Percentiles rank a stretch among this genome's conserved stretches.
phyloP scores from a whole-genome alignment of 2,113 vertebrate genomes.

The Ophiodon elongatus region DNA sequence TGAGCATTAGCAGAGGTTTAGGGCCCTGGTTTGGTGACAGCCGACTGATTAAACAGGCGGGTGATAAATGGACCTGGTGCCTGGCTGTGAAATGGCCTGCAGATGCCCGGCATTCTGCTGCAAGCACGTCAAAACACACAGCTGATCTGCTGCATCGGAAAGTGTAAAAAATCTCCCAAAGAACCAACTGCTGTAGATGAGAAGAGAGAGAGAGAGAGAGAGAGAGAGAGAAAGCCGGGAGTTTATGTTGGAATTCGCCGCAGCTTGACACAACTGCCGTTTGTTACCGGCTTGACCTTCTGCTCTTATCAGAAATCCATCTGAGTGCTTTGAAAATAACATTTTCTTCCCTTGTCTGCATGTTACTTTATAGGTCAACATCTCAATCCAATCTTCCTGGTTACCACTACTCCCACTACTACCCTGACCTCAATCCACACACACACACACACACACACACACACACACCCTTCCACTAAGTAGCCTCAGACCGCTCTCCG shows the following conservation, averaged over 20 bases:
- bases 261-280: slow-evolving; percentile 37
- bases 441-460: background rate
- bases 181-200: background rate
- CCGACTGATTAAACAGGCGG: slow-evolving; percentile 72
- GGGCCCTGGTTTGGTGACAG: slow-evolving; percentile 55
- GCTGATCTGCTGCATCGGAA: slow-evolving; percentile 3
- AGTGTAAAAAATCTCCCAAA: background rate
- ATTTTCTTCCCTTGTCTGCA: slow-evolving; percentile 6
- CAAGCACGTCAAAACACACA: slow-evolving; percentile 43
- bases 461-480: slow-evolving; percentile 15
- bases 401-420: slow-evolving; percentile 57
- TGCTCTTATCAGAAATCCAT: slow-evolving; percentile 47
- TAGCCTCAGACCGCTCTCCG: slow-evolving; percentile 45
- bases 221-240: background rate
- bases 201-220: background rate
- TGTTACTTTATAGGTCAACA: slow-evolving; percentile 60
- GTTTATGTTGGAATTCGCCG: slow-evolving; percentile 16
- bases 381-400: slow-evolving; percentile 59
- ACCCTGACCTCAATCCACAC: slow-evolving; percentile 18
- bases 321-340: slow-evolving; percentile 41
- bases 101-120: slow-evolving; percentile 48
- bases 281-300: slow-evolving; percentile 48
- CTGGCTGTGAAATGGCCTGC: slow-evolving; percentile 58
- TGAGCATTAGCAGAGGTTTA: slow-evolving; percentile 58
- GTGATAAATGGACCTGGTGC: slow-evolving; percentile 60